Conservation (phyloP, 1,140 invertebrate genomes). For the Aplysia californica region DNA sequence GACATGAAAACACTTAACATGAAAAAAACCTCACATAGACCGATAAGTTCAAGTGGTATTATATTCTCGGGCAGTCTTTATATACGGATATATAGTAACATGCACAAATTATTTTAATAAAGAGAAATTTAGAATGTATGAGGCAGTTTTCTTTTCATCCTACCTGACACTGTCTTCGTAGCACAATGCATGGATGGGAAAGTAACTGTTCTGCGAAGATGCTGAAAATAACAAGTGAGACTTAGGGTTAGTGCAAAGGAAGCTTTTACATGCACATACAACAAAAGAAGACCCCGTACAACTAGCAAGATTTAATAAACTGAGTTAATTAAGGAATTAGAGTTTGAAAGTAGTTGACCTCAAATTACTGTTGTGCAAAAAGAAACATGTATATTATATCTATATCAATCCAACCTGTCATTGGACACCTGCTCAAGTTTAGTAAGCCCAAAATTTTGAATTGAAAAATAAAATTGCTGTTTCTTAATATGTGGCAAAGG, state of each 20-base stretch:
- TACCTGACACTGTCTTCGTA: conserved; percentile 93
- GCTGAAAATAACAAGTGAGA: conserved; percentile 31
- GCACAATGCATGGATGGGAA: conserved; percentile 92
- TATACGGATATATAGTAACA: too few relatives aligned
- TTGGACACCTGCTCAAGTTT: too few relatives aligned
- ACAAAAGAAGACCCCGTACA: neutral
- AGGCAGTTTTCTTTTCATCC: conserved; percentile 17
- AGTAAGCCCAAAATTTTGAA: too few relatives aligned
- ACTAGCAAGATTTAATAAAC: neutral
- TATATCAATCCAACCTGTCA: too few relatives aligned
- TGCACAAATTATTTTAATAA: neutral
- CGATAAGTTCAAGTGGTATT: neutral
- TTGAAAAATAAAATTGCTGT: too few relatives aligned
- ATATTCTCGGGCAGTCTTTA: neutral
- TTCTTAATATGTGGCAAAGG: too few relatives aligned
- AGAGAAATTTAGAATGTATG: neutral
- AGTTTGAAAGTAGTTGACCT: neutral
- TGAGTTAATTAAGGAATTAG: neutral
- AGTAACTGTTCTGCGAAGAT: conserved; percentile 48
- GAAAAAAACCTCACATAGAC: neutral
- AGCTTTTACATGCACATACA: neutral
- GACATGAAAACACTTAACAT: too few relatives aligned
- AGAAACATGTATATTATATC: neutral
- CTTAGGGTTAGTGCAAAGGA: neutral
- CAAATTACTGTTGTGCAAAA: neutral